phyloP scores from a whole-genome alignment of 2,888 invertebrate genomes.

The Amblyteles armatorius region DNA sequence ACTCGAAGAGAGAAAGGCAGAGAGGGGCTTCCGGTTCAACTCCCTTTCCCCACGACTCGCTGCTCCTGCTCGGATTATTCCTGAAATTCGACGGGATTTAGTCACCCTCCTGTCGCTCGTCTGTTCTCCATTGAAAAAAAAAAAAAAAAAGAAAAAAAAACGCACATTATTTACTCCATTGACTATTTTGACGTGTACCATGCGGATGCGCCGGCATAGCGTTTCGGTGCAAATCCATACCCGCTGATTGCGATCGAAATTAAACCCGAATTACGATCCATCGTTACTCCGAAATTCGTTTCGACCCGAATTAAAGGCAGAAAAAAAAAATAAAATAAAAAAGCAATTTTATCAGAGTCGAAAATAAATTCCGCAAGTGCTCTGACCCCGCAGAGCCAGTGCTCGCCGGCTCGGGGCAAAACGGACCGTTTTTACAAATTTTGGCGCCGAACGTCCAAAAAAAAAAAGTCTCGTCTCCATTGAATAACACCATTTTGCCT shows the following conservation, averaged over 20 bases:
- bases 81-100: conserved; percentile 39
- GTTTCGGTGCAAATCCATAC: neutral
- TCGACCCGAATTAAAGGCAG: neutral
- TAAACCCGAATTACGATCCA: too few relatives aligned
- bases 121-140: conserved; percentile 1
- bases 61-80: conserved; percentile 43
- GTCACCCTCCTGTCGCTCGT: conserved; percentile 39
- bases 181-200: conserved; percentile 29
- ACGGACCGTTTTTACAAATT: too few relatives aligned
- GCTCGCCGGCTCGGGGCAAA: too few relatives aligned
- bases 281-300: neutral
- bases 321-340: neutral
- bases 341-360: neutral
- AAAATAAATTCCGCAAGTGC: neutral
- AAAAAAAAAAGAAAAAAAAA: conserved; percentile 12
- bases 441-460: neutral
- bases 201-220: neutral
- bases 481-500: neutral
- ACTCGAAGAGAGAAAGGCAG: too few relatives aligned
- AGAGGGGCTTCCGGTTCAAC: conserved; percentile 14
- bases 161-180: conserved; percentile 31
- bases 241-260: neutral
- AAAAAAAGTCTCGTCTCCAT: neutral
- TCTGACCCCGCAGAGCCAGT: too few relatives aligned
- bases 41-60: conserved; percentile 32